These are phyloP conservation scores for Pheosia gnoma DNA, from an alignment of 2,888 invertebrate genomes.

Conservation along the genomic window DNA sequence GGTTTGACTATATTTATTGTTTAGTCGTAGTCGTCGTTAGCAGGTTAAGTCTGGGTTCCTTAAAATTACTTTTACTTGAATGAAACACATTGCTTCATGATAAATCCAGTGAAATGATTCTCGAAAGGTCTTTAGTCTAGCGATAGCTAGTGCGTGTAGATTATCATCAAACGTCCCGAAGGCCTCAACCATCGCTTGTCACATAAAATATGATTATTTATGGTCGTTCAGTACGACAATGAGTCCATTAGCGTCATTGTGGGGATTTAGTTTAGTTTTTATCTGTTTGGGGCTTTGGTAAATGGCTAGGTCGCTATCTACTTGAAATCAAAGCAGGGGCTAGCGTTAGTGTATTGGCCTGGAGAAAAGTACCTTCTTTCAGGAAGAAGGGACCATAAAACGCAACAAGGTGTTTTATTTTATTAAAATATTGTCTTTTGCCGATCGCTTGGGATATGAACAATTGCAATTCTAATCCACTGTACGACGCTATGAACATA, in stretches of 20 bases:
- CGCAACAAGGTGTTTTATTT: too few relatives aligned
- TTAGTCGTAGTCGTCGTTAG: too few relatives aligned
- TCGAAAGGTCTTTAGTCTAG: slow-evolving; percentile 14
- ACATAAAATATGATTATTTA: slow-evolving; percentile 26
- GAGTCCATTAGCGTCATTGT: slow-evolving; percentile 22
- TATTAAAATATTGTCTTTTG: too few relatives aligned
- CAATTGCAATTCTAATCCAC: too few relatives aligned
- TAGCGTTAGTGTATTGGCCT: too few relatives aligned
- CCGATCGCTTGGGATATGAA: too few relatives aligned
- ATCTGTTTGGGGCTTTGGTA: background rate
- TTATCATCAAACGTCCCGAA: slow-evolving; percentile 27
- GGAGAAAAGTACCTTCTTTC: too few relatives aligned
- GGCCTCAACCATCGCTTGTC: slow-evolving; percentile 24
- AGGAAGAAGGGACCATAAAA: too few relatives aligned
- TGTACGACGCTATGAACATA: background rate
- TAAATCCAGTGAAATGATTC: background rate
- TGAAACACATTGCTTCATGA: background rate
- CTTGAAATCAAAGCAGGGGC: too few relatives aligned
- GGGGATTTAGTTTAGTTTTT: background rate
- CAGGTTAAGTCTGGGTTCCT: background rate
- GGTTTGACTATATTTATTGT: too few relatives aligned
- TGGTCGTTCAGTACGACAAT: slow-evolving; percentile 18
- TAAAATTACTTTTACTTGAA: background rate
- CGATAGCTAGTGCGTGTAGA: slow-evolving; percentile 20
- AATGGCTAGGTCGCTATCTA: background rate